Evolutionary conservation across 2,797 vertebrate genomes (phyloP).

Genomic region (Ciconia nigra): DNA sequence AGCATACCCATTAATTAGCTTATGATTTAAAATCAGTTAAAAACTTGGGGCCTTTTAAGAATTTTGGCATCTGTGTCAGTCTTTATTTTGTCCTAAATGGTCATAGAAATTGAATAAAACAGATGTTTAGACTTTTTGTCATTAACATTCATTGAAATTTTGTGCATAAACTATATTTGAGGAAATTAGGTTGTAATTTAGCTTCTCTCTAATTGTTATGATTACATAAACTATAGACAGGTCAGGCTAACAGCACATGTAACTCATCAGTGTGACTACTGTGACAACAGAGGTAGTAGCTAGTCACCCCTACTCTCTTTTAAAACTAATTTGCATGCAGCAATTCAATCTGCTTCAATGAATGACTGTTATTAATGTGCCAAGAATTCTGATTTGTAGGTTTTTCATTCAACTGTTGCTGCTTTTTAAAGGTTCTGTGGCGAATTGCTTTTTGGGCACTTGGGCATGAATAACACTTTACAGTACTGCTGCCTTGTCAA

Average conservation of each 20-base stretch:
- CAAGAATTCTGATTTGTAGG: neutral
- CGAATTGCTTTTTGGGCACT: neutral
- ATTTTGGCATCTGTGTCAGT: neutral
- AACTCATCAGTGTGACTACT: neutral
- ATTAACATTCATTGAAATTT: neutral
- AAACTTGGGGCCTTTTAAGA: neutral
- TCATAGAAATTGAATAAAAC: neutral
- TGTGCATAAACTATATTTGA: neutral
- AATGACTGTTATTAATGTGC: neutral
- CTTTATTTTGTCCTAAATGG: neutral
- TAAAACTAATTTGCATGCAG: neutral
- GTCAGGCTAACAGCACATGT: neutral
- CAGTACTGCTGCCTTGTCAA: neutral
- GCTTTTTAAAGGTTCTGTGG: neutral
- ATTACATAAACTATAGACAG: neutral
- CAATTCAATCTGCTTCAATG: slow-evolving; percentile 20
- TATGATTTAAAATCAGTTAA: neutral
- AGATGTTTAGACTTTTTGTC: neutral
- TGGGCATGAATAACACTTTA: neutral
- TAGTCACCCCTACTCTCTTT: neutral
- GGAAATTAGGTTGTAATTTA: neutral
- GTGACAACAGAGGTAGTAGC: neutral
- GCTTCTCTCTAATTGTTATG: neutral
- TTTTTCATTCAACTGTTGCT: neutral
- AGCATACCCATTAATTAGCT: neutral